These are phyloP conservation scores for Acrocephalus kingi DNA, from an alignment of 2,113 vertebrate genomes.

Conservation along the genomic window DNA sequence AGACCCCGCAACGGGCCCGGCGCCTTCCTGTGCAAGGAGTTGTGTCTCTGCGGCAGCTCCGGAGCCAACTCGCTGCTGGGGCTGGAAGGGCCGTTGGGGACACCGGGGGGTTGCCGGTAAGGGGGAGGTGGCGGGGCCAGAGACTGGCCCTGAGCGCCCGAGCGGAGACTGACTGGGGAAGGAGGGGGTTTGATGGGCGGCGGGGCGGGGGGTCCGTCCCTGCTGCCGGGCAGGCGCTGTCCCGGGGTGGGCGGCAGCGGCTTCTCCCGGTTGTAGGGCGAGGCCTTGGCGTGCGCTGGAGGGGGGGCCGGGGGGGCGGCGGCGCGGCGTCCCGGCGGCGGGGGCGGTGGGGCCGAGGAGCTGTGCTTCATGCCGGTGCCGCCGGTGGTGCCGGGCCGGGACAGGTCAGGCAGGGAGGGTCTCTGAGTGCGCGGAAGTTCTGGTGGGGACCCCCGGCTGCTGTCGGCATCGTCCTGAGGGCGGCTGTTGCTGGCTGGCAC, in stretches of 20 bases:
- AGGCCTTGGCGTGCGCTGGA: not conserved
- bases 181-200: constrained; percentile 78
- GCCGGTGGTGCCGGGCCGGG: constrained; percentile 72
- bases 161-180: constrained; percentile 77
- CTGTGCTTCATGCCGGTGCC: constrained; percentile 87
- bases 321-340: constrained; percentile 80
- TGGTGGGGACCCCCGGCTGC: constrained; percentile 73
- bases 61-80: constrained; percentile 83
- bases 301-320: constrained; percentile 62
- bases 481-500: constrained; percentile 52
- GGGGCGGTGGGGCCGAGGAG: constrained; percentile 87
- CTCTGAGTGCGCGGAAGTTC: constrained; percentile 85
- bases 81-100: constrained; percentile 86
- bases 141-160: constrained; percentile 75
- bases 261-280: constrained; percentile 51
- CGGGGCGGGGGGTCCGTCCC: constrained; percentile 75
- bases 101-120: constrained; percentile 82
- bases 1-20: constrained; percentile 71
- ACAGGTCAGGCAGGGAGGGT: constrained; percentile 89
- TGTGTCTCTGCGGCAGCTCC: constrained; percentile 93
- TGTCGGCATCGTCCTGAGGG: constrained; percentile 81
- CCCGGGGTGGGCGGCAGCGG: constrained; percentile 80
- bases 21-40: constrained; percentile 89
- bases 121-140: constrained; percentile 85
- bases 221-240: constrained; percentile 74